Evolutionary conservation across 1,140 invertebrate species (phyloP), one percentile per base, ranked within the genome.

Genomic region (Lineus longissimus): DNA sequence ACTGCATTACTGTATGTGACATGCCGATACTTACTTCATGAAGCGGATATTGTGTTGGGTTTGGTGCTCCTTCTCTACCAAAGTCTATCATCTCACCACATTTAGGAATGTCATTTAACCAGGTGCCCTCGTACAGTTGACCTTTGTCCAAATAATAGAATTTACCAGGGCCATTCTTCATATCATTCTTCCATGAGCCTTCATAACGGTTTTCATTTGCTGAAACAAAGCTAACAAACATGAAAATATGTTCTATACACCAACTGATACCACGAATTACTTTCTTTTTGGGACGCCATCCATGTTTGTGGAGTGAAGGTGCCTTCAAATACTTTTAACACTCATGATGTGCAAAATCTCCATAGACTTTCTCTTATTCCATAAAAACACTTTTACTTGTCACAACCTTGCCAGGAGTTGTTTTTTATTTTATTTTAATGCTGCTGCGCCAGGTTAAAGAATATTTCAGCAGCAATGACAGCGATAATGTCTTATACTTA

Each of bases 181-280:
- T 81, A 64, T 78, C 79, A 63, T 81, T 72, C 55, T 75, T 73
- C 80, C 81, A 83, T 29, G 75, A 73, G 9, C 81, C 81, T 67
- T 82, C 79, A 73, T 83, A 82, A 41, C 80, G 63, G 63, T 83
- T 82, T 65, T 81, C 81, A 76, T 82, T 81, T 25, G 74, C 80
- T 81, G 66, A 27, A 69, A 65, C 40, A n/a, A 41, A 23, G n/a
- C 11, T 43, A 43, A 19, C 40, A 43, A 19, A 43, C 19, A 11
- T 11, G 11, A 40, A 2, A 23, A 27, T 22, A 25, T 17, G 11
- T 17, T 17, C 11, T 13, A 55, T 13, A 55, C 11, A 19, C 40
- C 19, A 13, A 11, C 41, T 15, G n/a, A 43, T 15, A 15, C 15
- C 15, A 43, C 41, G 41, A 43, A 15, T n/a, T 15, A n/a, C 41